phyloP scores from a whole-genome alignment of 2,888 invertebrate species.

The Didymodactylos carnosus region DNA sequence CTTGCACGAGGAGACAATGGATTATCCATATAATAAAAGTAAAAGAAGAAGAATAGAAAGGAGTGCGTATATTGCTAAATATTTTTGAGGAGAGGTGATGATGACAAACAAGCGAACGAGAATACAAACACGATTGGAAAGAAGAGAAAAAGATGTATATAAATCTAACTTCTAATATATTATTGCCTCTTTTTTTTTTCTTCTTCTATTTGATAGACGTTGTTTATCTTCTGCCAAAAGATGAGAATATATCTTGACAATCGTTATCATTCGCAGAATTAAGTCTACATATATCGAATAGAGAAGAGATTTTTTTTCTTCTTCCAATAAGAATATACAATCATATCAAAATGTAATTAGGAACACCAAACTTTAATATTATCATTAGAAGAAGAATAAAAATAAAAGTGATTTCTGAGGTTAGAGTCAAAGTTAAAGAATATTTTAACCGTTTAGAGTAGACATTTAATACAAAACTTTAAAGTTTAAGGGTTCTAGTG shows the following conservation, averaged over 20 bases:
- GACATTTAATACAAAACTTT: too few relatives aligned
- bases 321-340: background rate
- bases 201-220: background rate
- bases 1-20: background rate
- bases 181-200: background rate
- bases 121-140: background rate
- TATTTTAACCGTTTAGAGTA: too few relatives aligned
- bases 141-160: background rate
- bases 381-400: too few relatives aligned
- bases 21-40: background rate
- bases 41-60: too few relatives aligned
- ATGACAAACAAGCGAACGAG: background rate
- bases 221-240: background rate
- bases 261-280: background rate
- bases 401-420: too few relatives aligned
- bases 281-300: background rate
- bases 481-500: too few relatives aligned
- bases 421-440: too few relatives aligned
- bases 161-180: too few relatives aligned
- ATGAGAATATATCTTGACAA: background rate
- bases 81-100: background rate
- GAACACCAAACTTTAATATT: too few relatives aligned
- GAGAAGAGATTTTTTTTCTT: too few relatives aligned
- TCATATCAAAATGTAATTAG: background rate
- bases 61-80: too few relatives aligned